Evolutionary conservation across 2,113 vertebrate genomes (phyloP).

Genomic region (Platichthys flesus): DNA sequence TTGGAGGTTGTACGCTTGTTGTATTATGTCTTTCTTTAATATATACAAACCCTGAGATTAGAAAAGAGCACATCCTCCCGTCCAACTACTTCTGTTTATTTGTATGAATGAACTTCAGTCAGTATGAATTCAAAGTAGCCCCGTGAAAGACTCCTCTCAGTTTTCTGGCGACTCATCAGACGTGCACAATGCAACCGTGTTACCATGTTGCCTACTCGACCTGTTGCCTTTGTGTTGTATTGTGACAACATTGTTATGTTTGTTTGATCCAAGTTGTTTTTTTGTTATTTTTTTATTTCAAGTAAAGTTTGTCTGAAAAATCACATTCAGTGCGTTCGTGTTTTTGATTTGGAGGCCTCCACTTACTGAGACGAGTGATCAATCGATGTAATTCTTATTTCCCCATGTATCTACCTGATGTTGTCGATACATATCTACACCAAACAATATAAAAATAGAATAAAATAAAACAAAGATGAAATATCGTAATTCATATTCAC

Average conservation of each 20-base stretch:
- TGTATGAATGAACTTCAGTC: constrained; percentile 34
- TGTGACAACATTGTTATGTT: constrained; percentile 64
- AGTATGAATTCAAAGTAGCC: constrained; percentile 51
- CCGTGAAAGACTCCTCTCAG: constrained; percentile 19
- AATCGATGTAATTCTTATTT: no score
- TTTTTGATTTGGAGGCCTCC: background rate
- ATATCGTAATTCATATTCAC: no score
- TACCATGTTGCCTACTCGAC: constrained; percentile 68
- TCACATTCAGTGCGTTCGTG: constrained; percentile 3
- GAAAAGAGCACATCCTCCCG: constrained; percentile 35
- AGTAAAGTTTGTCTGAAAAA: constrained; percentile 75
- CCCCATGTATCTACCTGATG: no score
- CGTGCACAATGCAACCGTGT: constrained; percentile 54
- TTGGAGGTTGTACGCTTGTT: constrained; percentile 30
- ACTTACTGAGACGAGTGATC: no score
- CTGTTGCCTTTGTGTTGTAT: constrained; percentile 78
- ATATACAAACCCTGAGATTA: constrained; percentile 45
- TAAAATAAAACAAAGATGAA: no score
- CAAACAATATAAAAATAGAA: no score
- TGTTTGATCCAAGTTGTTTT: constrained; percentile 36
- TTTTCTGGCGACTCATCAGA: constrained; percentile 34
- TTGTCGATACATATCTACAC: no score
- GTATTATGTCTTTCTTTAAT: constrained; percentile 33
- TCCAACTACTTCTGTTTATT: constrained; percentile 38
- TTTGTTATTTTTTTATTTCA: constrained; percentile 42